These are phyloP conservation scores for Ophion ellenae DNA, from an alignment of 2,888 invertebrate species.

Conservation along the genomic window DNA sequence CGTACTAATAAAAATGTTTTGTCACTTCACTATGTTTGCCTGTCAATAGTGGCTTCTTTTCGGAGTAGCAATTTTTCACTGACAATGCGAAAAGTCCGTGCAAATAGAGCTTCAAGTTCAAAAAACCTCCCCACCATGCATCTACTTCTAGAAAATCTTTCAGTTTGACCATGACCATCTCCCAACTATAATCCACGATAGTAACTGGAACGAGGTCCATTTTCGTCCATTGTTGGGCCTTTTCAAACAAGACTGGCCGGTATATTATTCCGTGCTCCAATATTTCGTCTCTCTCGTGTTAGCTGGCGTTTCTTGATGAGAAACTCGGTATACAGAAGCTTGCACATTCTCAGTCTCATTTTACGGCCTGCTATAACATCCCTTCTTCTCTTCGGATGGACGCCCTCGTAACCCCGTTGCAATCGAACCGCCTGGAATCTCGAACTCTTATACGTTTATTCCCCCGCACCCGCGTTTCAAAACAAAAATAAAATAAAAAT, in stretches of 20 bases:
- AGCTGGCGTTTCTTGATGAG: neutral
- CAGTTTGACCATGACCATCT: neutral
- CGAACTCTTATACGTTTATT: slow-evolving; percentile 46
- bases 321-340: neutral
- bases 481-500: slow-evolving; percentile 25
- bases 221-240: neutral
- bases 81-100: neutral
- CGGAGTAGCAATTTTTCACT: too few relatives aligned
- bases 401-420: slow-evolving; percentile 57
- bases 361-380: slow-evolving; percentile 1
- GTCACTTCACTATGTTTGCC: too few relatives aligned
- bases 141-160: neutral
- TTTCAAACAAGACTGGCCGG: neutral
- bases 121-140: neutral
- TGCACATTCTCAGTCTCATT: slow-evolving; percentile 19
- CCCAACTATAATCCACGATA: neutral
- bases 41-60: too few relatives aligned
- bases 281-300: neutral
- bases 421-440: slow-evolving; percentile 61
- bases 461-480: slow-evolving; percentile 13
- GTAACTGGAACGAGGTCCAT: neutral
- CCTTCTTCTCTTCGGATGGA: slow-evolving; percentile 8
- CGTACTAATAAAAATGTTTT: too few relatives aligned
- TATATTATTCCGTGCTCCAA: neutral
- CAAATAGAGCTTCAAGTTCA: neutral